These are phyloP conservation scores for Bovichtus variegatus DNA, from an alignment of 2,797 vertebrate species.

Conservation along the genomic window DNA sequence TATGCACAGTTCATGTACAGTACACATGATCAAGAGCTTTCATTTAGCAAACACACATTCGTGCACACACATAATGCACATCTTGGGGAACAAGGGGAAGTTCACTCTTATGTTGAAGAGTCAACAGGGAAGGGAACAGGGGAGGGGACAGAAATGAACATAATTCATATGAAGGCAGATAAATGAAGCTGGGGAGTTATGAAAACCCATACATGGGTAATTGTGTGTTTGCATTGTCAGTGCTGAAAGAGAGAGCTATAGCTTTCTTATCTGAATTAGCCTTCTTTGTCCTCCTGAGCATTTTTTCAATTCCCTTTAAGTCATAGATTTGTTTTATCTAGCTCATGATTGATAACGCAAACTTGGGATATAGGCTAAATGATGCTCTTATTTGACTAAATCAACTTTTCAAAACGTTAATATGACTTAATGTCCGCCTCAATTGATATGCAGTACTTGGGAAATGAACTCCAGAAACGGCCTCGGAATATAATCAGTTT, in stretches of 20 bases:
- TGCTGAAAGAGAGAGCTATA: not conserved
- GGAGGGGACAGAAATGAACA: not conserved
- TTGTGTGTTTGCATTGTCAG: not conserved
- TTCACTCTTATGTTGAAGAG: not conserved
- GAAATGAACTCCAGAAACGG: constrained; percentile 28
- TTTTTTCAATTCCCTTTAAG: not conserved
- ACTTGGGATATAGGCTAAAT: not conserved
- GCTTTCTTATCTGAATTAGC: not conserved
- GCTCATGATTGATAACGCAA: not conserved
- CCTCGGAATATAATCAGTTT: constrained; percentile 19
- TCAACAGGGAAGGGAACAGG: not conserved
- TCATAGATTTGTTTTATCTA: not conserved
- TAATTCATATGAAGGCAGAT: not conserved
- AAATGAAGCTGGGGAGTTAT: not conserved
- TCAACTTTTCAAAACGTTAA: constrained; percentile 12
- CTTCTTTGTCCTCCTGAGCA: not conserved
- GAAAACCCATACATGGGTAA: not conserved
- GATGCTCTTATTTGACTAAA: not conserved
- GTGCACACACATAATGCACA: not conserved
- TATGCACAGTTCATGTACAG: not conserved
- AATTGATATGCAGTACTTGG: constrained; percentile 20
- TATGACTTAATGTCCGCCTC: constrained; percentile 30
- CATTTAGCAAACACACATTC: not conserved
- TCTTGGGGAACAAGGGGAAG: not conserved
- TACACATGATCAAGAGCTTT: not conserved